phyloP scores from a whole-genome alignment of 92 coral and sea anemone species.

The Zoanthus solanderi region DNA sequence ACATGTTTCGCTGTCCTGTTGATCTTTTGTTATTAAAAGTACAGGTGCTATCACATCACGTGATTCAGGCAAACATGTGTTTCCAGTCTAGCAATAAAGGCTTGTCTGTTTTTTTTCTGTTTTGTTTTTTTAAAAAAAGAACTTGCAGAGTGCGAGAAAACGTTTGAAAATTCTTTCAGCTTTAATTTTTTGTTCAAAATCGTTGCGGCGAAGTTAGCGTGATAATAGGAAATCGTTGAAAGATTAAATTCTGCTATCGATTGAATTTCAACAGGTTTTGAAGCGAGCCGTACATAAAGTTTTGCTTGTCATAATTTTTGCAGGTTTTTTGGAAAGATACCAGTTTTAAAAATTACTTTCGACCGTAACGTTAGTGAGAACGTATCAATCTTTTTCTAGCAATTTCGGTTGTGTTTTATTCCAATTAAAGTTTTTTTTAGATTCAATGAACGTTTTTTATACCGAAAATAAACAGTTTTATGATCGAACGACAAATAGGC shows the following conservation, averaged over 20 bases:
- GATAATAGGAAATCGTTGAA: neutral
- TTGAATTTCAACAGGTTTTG: conserved; percentile 10
- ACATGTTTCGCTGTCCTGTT: conserved; percentile 13
- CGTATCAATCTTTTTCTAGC: neutral
- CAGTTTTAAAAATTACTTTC: neutral
- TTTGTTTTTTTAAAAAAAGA: conserved; percentile 10
- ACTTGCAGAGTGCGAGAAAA: conserved; percentile 9
- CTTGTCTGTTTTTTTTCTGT: conserved; percentile 17
- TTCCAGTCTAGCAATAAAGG: conserved; percentile 25
- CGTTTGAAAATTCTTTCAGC: neutral
- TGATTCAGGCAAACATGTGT: conserved; percentile 41
- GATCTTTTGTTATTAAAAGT: conserved; percentile 45
- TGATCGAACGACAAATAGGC: conserved; percentile 16
- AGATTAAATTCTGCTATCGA: neutral
- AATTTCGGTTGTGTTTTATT: neutral
- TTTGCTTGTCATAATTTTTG: conserved; percentile 40
- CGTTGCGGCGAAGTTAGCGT: conserved; percentile 6
- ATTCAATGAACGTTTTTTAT: conserved; percentile 5
- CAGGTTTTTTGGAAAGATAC: conserved; percentile 43
- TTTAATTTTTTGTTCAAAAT: neutral
- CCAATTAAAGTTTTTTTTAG: conserved; percentile 26
- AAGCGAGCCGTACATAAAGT: conserved; percentile 26
- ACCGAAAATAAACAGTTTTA: conserved; percentile 35
- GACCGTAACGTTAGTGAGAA: conserved; percentile 10
- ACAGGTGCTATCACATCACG: conserved; percentile 46